These are phyloP conservation scores for Muscicapa striata DNA, from an alignment of 2,797 vertebrate species.

Conservation along the genomic window DNA sequence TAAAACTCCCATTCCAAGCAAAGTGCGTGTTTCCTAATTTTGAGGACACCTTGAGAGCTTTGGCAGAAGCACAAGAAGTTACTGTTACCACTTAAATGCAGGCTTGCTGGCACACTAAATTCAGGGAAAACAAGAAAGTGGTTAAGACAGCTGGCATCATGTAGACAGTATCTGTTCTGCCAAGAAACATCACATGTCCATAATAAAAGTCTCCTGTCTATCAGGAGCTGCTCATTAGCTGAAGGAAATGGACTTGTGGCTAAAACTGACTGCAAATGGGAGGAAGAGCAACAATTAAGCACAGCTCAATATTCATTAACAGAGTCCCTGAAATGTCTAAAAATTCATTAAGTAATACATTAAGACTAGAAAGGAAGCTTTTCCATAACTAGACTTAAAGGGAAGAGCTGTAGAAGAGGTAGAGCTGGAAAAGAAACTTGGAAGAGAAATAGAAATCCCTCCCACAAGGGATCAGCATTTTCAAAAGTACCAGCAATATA, in stretches of 20 bases:
- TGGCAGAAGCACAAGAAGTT: not conserved
- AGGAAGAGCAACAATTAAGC: not conserved
- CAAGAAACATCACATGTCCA: not conserved
- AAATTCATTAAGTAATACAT: not conserved
- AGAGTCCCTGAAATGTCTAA: not conserved
- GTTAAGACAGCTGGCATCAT: not conserved
- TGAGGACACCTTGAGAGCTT: not conserved
- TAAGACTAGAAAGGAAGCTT: not conserved
- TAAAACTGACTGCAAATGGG: not conserved
- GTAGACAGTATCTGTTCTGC: not conserved
- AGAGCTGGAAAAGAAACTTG: constrained; percentile 18
- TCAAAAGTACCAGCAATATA: not conserved
- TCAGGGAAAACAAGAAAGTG: not conserved
- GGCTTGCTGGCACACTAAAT: not conserved
- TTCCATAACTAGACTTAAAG: not conserved
- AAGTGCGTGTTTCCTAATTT: not conserved
- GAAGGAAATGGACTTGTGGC: not conserved
- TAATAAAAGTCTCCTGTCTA: not conserved
- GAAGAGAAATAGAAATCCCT: constrained; percentile 10
- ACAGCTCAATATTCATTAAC: not conserved
- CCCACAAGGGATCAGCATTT: not conserved
- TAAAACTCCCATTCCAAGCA: not conserved
- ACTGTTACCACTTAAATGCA: not conserved
- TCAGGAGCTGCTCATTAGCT: not conserved
- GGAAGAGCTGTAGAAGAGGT: not conserved